A percentile compares a stretch with the other conserved stretches of the same genome.
Conservation (phyloP, 2,888 invertebrate genomes). For the Lymantria monacha region DNA sequence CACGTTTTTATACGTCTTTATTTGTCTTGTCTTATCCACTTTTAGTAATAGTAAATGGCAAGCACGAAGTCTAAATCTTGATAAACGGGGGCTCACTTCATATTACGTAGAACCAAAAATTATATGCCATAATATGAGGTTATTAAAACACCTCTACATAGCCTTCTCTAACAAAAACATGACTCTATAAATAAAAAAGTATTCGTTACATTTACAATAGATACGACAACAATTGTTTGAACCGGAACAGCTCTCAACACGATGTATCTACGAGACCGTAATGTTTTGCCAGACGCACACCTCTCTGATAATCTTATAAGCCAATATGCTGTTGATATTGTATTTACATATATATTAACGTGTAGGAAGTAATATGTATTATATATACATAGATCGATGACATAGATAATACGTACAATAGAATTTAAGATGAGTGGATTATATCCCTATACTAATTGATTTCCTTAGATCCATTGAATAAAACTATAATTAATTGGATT, state of each 20-base stretch:
- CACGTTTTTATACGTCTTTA: too few relatives aligned
- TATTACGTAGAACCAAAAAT: too few relatives aligned
- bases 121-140: too few relatives aligned
- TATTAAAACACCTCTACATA: too few relatives aligned
- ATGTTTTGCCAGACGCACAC: constrained; percentile 62
- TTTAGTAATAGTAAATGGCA: too few relatives aligned
- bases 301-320: constrained; percentile 42
- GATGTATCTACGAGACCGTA: not conserved
- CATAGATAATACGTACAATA: not conserved
- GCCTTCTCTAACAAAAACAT: too few relatives aligned
- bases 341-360: constrained; percentile 36
- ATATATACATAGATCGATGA: not conserved
- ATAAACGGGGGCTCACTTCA: too few relatives aligned
- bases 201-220: not conserved
- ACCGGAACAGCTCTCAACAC: not conserved
- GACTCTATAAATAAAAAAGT: too few relatives aligned
- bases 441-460: not conserved
- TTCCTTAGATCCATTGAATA: not conserved
- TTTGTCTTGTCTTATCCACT: too few relatives aligned
- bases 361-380: not conserved
- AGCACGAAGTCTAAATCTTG: too few relatives aligned
- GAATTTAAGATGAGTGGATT: not conserved
- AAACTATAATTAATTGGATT: not conserved
- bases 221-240: constrained; percentile 1
- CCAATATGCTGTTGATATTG: constrained; percentile 34